Percentiles rank a stretch among this genome's conserved stretches.
These are phyloP conservation scores for Limenitis camilla DNA, from an alignment of 2,888 invertebrate genomes.

Conservation along the genomic window DNA sequence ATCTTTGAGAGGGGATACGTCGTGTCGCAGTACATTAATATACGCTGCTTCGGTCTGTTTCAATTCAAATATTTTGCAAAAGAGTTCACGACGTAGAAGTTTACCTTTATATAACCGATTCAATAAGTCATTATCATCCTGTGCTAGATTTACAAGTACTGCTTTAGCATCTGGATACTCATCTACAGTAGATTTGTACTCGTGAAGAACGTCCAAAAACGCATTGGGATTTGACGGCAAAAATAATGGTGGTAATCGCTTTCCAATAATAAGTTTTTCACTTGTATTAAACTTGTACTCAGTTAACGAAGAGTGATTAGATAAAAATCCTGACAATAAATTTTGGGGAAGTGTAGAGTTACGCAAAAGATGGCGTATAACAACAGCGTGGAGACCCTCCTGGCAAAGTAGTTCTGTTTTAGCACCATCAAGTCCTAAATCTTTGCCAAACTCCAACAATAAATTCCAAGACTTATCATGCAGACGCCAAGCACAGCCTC, in stretches of 20 bases:
- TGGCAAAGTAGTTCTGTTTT: slow-evolving; percentile 35
- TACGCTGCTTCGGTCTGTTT: slow-evolving; percentile 40
- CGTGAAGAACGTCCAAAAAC: slow-evolving; percentile 34
- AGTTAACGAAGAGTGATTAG: slow-evolving; percentile 36
- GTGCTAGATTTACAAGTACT: slow-evolving; percentile 29
- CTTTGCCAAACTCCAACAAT: slow-evolving; percentile 40
- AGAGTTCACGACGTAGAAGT: slow-evolving; percentile 40
- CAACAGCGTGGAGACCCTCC: slow-evolving; percentile 50
- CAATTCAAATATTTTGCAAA: slow-evolving; percentile 36
- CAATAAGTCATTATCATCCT: slow-evolving; percentile 31
- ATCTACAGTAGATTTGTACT: slow-evolving; percentile 33
- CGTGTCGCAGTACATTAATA: slow-evolving; percentile 46
- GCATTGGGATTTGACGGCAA: slow-evolving; percentile 27
- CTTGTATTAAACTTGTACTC: slow-evolving; percentile 36
- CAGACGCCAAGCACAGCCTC: slow-evolving; percentile 48
- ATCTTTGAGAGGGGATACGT: slow-evolving; percentile 30
- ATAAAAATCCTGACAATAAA: slow-evolving; percentile 34
- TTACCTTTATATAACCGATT: slow-evolving; percentile 33
- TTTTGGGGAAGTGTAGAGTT: slow-evolving; percentile 23
- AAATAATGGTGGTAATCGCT: slow-evolving; percentile 30
- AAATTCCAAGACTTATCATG: slow-evolving; percentile 39
- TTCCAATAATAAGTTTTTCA: slow-evolving; percentile 33
- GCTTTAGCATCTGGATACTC: slow-evolving; percentile 29
- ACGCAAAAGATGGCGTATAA: slow-evolving; percentile 40
- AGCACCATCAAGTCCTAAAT: slow-evolving; percentile 47